phyloP scores from a whole-genome alignment of 2,113 vertebrate species.

The Verasper variegatus region DNA sequence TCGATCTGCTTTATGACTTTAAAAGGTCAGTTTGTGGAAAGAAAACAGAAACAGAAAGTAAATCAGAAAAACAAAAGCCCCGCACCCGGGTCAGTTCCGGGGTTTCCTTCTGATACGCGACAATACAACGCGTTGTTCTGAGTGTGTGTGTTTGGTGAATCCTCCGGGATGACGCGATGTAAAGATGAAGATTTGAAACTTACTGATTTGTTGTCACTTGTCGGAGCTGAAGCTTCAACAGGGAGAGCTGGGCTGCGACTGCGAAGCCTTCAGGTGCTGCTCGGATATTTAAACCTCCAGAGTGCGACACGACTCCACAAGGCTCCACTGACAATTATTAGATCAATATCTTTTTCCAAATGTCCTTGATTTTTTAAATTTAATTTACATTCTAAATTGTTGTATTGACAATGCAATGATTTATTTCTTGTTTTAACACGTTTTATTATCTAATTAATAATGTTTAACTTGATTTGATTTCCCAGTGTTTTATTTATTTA shows the following conservation, averaged over 20 bases:
- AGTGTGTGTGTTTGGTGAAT: no score
- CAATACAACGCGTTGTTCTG: background rate
- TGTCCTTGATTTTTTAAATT: no score
- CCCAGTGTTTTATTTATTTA: no score
- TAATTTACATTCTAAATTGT: no score
- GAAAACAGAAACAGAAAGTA: constrained; percentile 61
- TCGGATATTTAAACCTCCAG: constrained; percentile 3
- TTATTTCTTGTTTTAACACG: no score
- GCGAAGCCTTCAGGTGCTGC: constrained; percentile 36
- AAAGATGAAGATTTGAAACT: constrained; percentile 17
- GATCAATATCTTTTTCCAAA: no score
- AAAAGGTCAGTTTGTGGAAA: background rate
- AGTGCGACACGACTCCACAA: background rate
- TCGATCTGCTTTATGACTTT: background rate
- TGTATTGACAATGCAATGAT: no score
- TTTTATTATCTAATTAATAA: no score
- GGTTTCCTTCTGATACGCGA: background rate
- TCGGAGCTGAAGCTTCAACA: background rate
- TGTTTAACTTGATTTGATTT: no score
- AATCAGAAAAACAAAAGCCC: background rate
- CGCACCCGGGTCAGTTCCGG: background rate
- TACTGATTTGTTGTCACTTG: constrained; percentile 31
- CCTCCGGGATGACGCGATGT: background rate
- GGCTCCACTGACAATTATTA: no score
- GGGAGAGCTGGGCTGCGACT: background rate